Conservation (phyloP, 2,113 vertebrate genomes). For the Cyrtonyx montezumae region DNA sequence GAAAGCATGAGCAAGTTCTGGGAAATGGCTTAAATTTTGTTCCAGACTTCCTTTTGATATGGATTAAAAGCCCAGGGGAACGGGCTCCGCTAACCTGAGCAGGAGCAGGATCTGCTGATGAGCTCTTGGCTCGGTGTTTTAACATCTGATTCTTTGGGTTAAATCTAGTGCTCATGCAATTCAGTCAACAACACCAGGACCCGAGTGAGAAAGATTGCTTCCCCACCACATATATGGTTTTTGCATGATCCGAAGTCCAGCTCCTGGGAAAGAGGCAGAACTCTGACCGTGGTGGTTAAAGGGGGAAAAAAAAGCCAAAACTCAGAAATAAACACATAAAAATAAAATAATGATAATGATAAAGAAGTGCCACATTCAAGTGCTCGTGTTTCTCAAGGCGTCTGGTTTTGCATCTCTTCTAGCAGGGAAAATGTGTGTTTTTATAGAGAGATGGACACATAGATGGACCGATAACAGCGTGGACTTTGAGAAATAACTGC, state of each 20-base stretch:
- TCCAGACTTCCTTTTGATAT: constrained; percentile 31
- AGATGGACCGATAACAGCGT: not conserved
- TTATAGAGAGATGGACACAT: not conserved
- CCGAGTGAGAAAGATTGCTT: not conserved
- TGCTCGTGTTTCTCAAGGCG: not conserved
- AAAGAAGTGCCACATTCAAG: not conserved
- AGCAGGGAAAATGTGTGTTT: not conserved
- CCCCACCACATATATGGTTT: not conserved
- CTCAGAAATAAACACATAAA: constrained; percentile 6
- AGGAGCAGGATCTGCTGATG: constrained; percentile 23
- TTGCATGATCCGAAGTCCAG: not conserved
- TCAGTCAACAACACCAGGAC: not conserved
- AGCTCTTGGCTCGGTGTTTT: constrained; percentile 25
- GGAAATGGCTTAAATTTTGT: constrained; percentile 19
- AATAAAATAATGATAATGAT: not conserved
- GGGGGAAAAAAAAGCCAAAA: not conserved
- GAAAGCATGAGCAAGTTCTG: constrained; percentile 22
- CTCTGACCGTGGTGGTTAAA: constrained; percentile 15
- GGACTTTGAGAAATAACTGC: not conserved
- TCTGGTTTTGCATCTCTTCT: not conserved
- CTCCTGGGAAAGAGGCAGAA: not conserved
- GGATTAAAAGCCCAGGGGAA: constrained; percentile 9
- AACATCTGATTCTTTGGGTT: constrained; percentile 36
- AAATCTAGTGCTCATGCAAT: not conserved
- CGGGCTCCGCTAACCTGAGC: not conserved